Base-by-base conservation (phyloP, 2,113 vertebrate species). In the Choloepus hoffmanni region DNA sequence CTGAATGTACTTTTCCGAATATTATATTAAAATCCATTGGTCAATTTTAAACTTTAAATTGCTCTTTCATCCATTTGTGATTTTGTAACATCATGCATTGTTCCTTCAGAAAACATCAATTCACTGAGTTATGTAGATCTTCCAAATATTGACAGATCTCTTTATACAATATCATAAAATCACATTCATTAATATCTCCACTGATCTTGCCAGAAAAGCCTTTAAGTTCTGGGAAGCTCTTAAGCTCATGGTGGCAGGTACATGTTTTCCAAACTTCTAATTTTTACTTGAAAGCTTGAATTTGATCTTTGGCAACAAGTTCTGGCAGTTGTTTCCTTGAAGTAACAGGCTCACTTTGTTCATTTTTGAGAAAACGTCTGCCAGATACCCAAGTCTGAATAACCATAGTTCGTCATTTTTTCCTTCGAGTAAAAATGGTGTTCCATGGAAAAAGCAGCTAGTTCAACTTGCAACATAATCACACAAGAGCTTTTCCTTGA, bases 261-360 rank as follows among this genome's bases (percentile, higher is more conserved):
- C 24, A 13, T 28, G 21, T 70, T 63, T 43, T 82, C 40, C 7
- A 77, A 68, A 89, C 58, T 74, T 78, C 55, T 68, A 53, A 36
- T 63, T 94, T 78, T 50, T 48, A 76, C 33, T 89, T 83, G 24
- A 58, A 93, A 95, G 62, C 82, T 83, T 23, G 9, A 18, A 23
- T 36, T 89, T 90, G 58, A 70, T n/a, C 40, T 90, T 92, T 92
- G 58, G 72, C 65, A 74, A 55, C 33, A 90, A 87, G 4, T 48
- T n/a, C 16, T 14, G 23, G 72, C n/a, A 4, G 24, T 78, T 70
- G 63, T 16, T 84, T 90, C 81, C 30, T 76, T 67, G 43, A 36
- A 26, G 9, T n/a, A 28, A 87, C 65, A 72, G 28, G 72, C 21
- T 43, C 24, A 70, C 73, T 72, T 78, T 40, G 36, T 68, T 95